Evolutionary conservation across 2,797 vertebrate species (phyloP).

Genomic region (Urosaurus nigricauda): DNA sequence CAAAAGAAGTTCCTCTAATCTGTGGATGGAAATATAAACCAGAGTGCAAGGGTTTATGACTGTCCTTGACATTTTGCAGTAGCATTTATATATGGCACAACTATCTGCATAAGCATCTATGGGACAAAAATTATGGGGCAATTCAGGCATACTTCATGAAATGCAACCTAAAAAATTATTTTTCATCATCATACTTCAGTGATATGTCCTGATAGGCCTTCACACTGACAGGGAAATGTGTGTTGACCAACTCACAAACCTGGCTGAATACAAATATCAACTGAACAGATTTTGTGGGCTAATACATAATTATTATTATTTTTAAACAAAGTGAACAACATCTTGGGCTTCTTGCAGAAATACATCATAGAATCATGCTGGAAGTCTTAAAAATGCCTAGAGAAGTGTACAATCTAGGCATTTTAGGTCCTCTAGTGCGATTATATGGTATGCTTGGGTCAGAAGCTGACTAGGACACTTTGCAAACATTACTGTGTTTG

Average conservation of each 20-base stretch:
- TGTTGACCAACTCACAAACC: not conserved
- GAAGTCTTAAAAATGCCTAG: no score
- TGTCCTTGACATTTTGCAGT: not conserved
- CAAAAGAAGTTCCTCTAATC: not conserved
- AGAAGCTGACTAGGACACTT: no score
- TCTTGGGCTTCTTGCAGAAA: no score
- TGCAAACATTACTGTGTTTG: no score
- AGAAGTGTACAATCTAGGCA: no score
- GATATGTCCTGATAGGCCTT: not conserved
- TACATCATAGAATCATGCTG: no score
- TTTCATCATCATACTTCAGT: not conserved
- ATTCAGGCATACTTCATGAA: not conserved
- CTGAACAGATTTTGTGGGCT: not conserved
- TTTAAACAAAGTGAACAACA: not conserved
- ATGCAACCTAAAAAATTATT: not conserved
- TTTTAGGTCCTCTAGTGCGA: no score
- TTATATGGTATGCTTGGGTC: no score
- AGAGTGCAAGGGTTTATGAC: not conserved
- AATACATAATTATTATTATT: no score
- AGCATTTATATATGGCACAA: not conserved
- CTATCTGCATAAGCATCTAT: not conserved
- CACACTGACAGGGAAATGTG: not conserved
- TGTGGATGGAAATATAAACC: not conserved
- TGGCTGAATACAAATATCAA: not conserved
- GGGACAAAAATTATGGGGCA: not conserved